A percentile compares a stretch with the other conserved stretches of the same genome.
These are phyloP conservation scores for Heliopora coerulea DNA, from an alignment of 92 coral and sea anemone species.

Conservation along the genomic window DNA sequence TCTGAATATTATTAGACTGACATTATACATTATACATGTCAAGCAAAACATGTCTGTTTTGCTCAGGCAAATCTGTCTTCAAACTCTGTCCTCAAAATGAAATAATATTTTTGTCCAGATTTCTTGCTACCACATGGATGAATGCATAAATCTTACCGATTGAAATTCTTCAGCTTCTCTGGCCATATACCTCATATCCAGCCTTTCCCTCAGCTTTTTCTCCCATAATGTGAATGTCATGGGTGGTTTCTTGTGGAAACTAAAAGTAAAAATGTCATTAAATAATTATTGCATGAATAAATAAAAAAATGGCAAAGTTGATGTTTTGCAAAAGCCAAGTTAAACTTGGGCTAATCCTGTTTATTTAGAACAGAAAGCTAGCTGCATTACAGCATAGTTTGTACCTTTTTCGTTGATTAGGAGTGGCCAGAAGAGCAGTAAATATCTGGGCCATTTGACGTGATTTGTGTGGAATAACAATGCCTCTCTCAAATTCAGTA, in stretches of 20 bases:
- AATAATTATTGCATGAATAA: not conserved
- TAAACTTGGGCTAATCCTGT: too few species aligned
- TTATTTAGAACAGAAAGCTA: too few species aligned
- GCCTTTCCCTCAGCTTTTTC: conserved; percentile 73
- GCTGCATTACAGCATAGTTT: too few species aligned
- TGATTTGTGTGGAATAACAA: conserved; percentile 84
- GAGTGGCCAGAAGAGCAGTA: conserved; percentile 82
- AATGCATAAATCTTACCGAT: too few species aligned
- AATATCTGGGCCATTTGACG: conserved; percentile 80
- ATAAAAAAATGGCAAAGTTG: not conserved
- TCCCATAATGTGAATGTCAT: conserved; percentile 96
- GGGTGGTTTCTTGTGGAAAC: conserved; percentile 81
- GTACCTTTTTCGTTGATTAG: conserved; percentile 95
- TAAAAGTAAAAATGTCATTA: conserved; percentile 11
- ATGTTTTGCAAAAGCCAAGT: too few species aligned
- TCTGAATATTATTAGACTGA: too few species aligned
- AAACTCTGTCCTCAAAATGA: too few species aligned
- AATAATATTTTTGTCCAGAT: too few species aligned
- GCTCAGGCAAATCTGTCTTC: too few species aligned
- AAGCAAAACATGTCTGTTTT: too few species aligned
- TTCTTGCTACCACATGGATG: too few species aligned
- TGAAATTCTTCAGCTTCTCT: conserved; percentile 73
- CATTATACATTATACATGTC: too few species aligned
- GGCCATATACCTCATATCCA: conserved; percentile 74
- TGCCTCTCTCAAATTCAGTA: conserved; percentile 84